A percentile compares a stretch with the other conserved stretches of the same genome.
Conservation (phyloP, 2,888 invertebrate species). For the Drosophila pegasa region DNA sequence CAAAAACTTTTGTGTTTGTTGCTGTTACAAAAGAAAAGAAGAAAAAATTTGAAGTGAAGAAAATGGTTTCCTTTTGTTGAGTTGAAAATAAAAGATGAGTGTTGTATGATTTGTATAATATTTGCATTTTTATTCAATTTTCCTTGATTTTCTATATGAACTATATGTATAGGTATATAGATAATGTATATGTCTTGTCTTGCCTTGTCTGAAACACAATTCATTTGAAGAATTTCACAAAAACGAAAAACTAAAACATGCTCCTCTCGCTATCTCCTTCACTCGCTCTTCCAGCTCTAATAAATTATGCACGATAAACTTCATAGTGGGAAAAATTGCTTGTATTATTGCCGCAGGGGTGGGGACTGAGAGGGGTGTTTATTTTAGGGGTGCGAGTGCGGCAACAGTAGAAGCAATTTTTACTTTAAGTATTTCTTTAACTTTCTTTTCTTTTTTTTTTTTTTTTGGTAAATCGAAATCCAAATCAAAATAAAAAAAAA, state of each 20-base stretch:
- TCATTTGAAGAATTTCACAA: constrained; percentile 42
- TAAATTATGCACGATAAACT: constrained; percentile 74
- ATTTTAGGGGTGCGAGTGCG: constrained; percentile 27
- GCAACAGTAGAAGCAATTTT: constrained; percentile 60
- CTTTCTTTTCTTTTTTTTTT: constrained; percentile 1
- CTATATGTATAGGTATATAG: constrained; percentile 53
- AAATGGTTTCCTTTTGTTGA: constrained; percentile 3
- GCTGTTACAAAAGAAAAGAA: constrained; percentile 32
- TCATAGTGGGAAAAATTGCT: constrained; percentile 54
- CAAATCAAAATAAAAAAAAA: constrained; percentile 24
- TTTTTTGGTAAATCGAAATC: constrained; percentile 26
- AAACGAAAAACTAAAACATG: constrained; percentile 24
- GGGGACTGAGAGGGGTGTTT: constrained; percentile 18
- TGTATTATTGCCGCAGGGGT: constrained; percentile 33
- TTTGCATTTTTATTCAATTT: constrained; percentile 68
- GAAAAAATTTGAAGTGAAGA: not conserved
- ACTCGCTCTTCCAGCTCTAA: constrained; percentile 22
- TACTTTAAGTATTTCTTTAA: not conserved
- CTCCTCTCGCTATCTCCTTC: constrained; percentile 5
- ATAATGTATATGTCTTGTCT: constrained; percentile 43
- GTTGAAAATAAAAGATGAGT: constrained; percentile 52
- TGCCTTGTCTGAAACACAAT: constrained; percentile 64
- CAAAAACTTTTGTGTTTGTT: constrained; percentile 23
- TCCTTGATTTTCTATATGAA: constrained; percentile 51
- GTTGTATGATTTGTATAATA: constrained; percentile 50